phyloP scores from a whole-genome alignment of 2,888 invertebrate genomes.

The Stratiomys singularior region DNA sequence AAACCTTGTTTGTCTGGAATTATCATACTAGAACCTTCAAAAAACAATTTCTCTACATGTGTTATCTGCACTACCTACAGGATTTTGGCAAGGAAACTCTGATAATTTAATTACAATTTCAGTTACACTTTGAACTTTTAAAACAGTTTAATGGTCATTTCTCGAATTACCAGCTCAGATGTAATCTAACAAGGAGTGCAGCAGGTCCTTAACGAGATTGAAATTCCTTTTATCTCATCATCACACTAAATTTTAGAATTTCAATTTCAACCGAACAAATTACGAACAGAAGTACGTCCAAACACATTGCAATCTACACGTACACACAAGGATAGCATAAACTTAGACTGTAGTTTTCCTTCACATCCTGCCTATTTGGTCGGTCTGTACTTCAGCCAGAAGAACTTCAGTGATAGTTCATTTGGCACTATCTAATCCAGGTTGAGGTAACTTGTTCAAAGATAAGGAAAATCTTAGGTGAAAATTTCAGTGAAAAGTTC shows the following conservation, averaged over 20 bases:
- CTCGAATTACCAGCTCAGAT: slow-evolving; percentile 4
- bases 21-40: too few species aligned
- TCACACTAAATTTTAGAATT: slow-evolving; percentile 34
- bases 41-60: too few species aligned
- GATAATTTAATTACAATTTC: slow-evolving; percentile 16
- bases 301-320: background rate
- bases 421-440: slow-evolving; percentile 18
- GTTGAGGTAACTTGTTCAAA: slow-evolving; percentile 28
- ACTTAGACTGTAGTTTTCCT: background rate
- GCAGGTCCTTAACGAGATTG: slow-evolving; percentile 49
- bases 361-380: slow-evolving; percentile 20
- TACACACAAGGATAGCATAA: slow-evolving; percentile 2
- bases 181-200: slow-evolving; percentile 13
- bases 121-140: slow-evolving; percentile 9
- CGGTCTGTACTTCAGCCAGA: background rate
- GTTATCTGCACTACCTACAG: too few species aligned
- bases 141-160: background rate
- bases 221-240: slow-evolving; percentile 49
- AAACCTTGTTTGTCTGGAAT: too few species aligned
- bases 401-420: background rate
- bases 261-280: slow-evolving; percentile 37
- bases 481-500: slow-evolving; percentile 50
- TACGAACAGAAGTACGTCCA: slow-evolving; percentile 14
- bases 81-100: too few species aligned
- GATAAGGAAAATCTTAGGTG: slow-evolving; percentile 48